These are phyloP conservation scores for Psix sp. DNA, from an alignment of 1,140 invertebrate species.

Conservation along the genomic window DNA sequence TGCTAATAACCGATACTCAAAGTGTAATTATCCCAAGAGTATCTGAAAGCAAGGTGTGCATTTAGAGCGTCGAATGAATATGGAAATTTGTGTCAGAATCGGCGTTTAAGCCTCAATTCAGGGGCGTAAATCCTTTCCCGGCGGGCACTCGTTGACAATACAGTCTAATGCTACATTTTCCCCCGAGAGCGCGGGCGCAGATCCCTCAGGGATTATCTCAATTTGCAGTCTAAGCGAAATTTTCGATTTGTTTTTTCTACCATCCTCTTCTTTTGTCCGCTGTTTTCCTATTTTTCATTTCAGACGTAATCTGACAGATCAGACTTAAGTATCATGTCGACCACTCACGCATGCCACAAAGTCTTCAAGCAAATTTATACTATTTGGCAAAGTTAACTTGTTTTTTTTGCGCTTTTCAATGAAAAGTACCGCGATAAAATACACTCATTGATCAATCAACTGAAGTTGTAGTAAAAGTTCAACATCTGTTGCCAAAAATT, in stretches of 20 bases:
- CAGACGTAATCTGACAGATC: conserved; percentile 22
- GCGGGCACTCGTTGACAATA: conserved; percentile 60
- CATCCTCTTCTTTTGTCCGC: conserved; percentile 2
- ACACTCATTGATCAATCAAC: conserved; percentile 18
- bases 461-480: no score
- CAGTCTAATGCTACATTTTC: conserved; percentile 63
- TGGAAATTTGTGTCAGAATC: conserved; percentile 57
- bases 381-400: not conserved
- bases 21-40: conserved; percentile 24
- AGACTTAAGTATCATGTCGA: conserved; percentile 10
- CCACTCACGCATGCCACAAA: conserved; percentile 1
- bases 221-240: conserved; percentile 61
- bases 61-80: conserved; percentile 49
- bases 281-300: conserved; percentile 35
- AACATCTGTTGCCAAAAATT: no score
- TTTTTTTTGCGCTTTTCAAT: conserved; percentile 16
- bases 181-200: conserved; percentile 28
- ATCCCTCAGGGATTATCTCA: conserved; percentile 62
- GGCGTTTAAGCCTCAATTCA: conserved; percentile 64
- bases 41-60: conserved; percentile 25
- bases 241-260: conserved; percentile 57
- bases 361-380: conserved; percentile 17
- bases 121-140: conserved; percentile 60
- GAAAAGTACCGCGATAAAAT: conserved; percentile 13
- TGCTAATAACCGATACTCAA: conserved; percentile 13